These are phyloP conservation scores for Sphaerophoria rueppellii DNA, from an alignment of 2,888 invertebrate species.

Conservation along the genomic window DNA sequence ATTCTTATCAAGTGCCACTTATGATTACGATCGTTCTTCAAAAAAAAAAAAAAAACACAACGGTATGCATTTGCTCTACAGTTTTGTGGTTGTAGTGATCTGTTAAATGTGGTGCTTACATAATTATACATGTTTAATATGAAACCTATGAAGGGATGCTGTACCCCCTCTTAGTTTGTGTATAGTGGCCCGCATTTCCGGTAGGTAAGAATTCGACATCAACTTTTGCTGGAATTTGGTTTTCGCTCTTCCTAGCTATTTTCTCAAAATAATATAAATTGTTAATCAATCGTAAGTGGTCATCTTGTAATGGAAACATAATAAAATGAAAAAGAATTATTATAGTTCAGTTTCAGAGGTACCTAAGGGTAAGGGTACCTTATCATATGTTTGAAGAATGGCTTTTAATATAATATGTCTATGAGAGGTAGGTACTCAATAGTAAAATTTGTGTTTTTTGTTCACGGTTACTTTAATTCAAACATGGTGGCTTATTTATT, in stretches of 20 bases:
- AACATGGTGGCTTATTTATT: constrained; percentile 60
- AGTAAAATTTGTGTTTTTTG: constrained; percentile 28
- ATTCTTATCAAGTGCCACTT: too few relatives aligned
- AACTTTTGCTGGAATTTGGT: constrained; percentile 54
- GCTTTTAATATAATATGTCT: constrained; percentile 61
- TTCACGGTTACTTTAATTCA: constrained; percentile 39
- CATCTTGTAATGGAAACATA: constrained; percentile 37
- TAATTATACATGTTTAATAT: constrained; percentile 15
- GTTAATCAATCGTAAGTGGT: constrained; percentile 72
- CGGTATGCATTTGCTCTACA: too few relatives aligned
- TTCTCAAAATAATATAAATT: constrained; percentile 60
- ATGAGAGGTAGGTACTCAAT: not conserved
- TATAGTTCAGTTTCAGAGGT: constrained; percentile 1
- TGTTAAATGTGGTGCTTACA: constrained; percentile 64
- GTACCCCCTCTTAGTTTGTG: constrained; percentile 5
- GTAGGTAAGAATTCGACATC: constrained; percentile 64
- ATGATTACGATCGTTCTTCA: too few relatives aligned
- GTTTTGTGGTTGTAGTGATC: constrained; percentile 23
- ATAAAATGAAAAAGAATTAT: constrained; percentile 12
- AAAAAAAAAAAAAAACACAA: too few relatives aligned
- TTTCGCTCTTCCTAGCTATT: not conserved
- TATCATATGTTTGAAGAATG: constrained; percentile 41
- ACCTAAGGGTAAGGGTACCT: constrained; percentile 49
- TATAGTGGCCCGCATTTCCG: constrained; percentile 67
- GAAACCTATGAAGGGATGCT: constrained; percentile 31